Evolutionary conservation across 2,888 invertebrate species (phyloP).

Genomic region (Limnephilus auricula): DNA sequence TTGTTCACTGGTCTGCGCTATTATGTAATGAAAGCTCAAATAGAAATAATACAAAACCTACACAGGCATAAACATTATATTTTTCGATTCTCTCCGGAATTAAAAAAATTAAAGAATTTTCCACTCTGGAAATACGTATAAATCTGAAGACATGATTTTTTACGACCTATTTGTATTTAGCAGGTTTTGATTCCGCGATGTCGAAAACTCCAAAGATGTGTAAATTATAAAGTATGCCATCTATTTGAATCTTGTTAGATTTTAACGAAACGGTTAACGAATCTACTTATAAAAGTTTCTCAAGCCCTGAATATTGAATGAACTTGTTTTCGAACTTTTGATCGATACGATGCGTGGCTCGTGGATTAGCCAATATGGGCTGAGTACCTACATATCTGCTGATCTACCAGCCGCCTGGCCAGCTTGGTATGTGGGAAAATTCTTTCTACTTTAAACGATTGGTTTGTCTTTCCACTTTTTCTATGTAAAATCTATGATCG

Average conservation of each 20-base stretch:
- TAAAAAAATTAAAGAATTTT: not conserved
- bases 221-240: no score
- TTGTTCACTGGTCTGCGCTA: no score
- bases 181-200: not conserved
- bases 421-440: constrained; percentile 44
- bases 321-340: constrained; percentile 10
- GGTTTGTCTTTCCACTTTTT: not conserved
- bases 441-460: not conserved
- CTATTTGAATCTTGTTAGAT: not conserved
- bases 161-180: not conserved
- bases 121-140: not conserved
- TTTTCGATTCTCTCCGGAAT: not conserved
- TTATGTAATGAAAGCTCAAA: no score
- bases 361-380: constrained; percentile 54
- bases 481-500: not conserved
- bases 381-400: not conserved
- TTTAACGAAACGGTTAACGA: not conserved
- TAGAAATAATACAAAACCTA: no score
- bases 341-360: constrained; percentile 58
- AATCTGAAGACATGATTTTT: not conserved
- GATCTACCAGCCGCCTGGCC: not conserved
- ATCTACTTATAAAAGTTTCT: not conserved
- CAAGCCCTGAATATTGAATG: constrained; percentile 5
- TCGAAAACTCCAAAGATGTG: not conserved
- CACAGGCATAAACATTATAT: no score